phyloP scores from a whole-genome alignment of 2,888 invertebrate genomes.

The Eurytoma adleriae region DNA sequence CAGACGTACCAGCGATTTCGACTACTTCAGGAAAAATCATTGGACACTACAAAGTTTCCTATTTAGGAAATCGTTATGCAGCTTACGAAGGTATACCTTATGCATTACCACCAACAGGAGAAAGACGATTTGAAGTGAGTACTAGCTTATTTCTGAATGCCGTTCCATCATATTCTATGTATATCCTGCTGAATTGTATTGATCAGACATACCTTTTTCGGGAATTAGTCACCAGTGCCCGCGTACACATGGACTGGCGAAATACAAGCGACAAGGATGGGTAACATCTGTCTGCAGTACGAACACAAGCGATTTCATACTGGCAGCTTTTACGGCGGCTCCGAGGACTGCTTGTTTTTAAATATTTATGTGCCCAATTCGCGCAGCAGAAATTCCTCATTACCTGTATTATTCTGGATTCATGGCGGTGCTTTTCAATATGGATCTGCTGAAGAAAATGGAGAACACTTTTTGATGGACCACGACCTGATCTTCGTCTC shows the following conservation, averaged over 20 bases:
- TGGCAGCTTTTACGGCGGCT: conserved; percentile 35
- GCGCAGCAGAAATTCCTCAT: conserved; percentile 7
- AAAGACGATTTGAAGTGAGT: conserved; percentile 28
- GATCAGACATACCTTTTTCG: not conserved
- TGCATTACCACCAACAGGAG: conserved; percentile 18
- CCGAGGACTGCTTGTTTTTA: conserved; percentile 62
- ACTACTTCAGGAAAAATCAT: conserved; percentile 36
- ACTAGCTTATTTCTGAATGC: not conserved
- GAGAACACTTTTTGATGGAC: conserved; percentile 80
- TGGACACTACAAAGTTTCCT: conserved; percentile 2
- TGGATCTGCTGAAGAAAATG: conserved; percentile 70
- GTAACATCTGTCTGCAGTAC: conserved; percentile 59
- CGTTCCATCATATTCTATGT: not conserved
- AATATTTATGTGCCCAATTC: conserved; percentile 59
- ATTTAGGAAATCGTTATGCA: not conserved
- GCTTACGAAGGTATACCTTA: conserved; percentile 36
- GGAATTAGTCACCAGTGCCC: conserved; percentile 58
- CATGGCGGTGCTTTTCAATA: conserved; percentile 76
- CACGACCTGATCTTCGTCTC: conserved; percentile 82
- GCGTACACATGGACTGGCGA: conserved; percentile 57
- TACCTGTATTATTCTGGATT: conserved; percentile 68
- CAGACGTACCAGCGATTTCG: not conserved
- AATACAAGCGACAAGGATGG: conserved; percentile 55
- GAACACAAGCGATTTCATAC: conserved; percentile 49
- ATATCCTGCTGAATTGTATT: not conserved